Percentiles rank a stretch among this genome's conserved stretches.
These are phyloP conservation scores for Microcebus griseorufus DNA, from an alignment of 2,113 vertebrate species.

Conservation along the genomic window DNA sequence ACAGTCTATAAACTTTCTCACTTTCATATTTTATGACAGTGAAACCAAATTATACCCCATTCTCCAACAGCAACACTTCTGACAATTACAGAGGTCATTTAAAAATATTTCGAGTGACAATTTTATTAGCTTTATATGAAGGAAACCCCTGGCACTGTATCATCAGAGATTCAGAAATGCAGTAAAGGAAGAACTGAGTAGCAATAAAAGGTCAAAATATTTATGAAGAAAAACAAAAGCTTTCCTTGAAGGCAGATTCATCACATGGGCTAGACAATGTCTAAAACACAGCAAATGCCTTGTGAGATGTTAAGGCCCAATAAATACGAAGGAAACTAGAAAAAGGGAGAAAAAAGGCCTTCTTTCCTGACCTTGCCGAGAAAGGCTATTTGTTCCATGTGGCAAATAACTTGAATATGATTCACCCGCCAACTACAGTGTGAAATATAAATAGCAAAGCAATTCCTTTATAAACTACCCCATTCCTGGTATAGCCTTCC, in stretches of 20 bases:
- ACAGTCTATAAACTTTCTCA: not conserved
- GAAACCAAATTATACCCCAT: conserved; percentile 25
- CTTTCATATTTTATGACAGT: not conserved
- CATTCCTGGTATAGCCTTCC: not conserved
- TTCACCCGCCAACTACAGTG: not conserved
- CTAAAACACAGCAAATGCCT: not conserved
- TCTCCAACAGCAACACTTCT: not conserved
- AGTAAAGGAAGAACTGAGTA: not conserved
- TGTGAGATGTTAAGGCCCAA: not conserved
- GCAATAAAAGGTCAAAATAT: conserved; percentile 3
- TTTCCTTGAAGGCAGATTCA: not conserved
- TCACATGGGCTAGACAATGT: not conserved
- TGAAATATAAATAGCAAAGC: not conserved
- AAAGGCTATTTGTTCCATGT: not conserved
- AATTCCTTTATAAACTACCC: not conserved
- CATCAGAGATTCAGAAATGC: conserved; percentile 17
- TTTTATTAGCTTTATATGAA: conserved; percentile 49
- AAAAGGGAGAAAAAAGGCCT: not conserved
- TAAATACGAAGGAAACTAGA: not conserved
- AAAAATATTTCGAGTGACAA: conserved; percentile 22
- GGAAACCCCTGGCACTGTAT: not conserved
- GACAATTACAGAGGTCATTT: conserved; percentile 21
- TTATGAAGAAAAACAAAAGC: conserved; percentile 6
- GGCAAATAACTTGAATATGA: not conserved
- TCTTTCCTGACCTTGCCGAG: not conserved